Percentiles rank a stretch among this genome's conserved stretches.
Conservation (phyloP, 2,797 vertebrate species). For the Uromys caudimaculatus region DNA sequence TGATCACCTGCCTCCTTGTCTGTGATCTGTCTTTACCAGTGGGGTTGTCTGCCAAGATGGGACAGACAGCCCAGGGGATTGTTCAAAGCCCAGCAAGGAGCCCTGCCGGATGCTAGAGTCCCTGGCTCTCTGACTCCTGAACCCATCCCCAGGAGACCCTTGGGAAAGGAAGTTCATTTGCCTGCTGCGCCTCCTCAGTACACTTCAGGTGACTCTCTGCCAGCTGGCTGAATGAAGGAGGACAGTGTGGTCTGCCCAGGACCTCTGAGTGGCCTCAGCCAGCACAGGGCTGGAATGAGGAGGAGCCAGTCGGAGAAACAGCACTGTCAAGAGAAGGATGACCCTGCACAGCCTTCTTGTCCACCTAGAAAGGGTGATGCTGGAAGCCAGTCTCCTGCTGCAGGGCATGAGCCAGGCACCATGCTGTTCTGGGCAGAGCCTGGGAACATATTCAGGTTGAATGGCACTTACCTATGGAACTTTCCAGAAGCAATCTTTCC, state of each 20-base stretch:
- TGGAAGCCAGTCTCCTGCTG: neutral
- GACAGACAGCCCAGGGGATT: neutral
- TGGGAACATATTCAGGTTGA: neutral
- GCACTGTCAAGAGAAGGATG: neutral
- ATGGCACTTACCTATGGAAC: neutral
- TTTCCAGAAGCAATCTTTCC: constrained; percentile 33
- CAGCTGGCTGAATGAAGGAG: constrained; percentile 49
- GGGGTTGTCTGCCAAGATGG: neutral
- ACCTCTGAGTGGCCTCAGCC: neutral
- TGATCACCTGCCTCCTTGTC: neutral
- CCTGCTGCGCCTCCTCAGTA: neutral
- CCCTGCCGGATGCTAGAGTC: fast-evolving
- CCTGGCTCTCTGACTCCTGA: neutral
- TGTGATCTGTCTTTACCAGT: neutral
- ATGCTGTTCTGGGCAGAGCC: neutral
- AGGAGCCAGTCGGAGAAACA: neutral
- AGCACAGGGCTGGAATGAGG: neutral
- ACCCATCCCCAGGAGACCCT: neutral
- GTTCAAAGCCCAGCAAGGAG: neutral
- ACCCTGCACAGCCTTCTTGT: neutral
- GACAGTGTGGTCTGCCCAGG: constrained; percentile 45
- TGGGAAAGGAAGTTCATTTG: constrained; percentile 38
- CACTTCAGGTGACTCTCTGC: neutral
- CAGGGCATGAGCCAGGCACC: neutral
- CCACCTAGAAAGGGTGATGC: neutral